Percentiles rank a stretch among this genome's conserved stretches.
Evolutionary conservation across 2,113 vertebrate genomes (phyloP).

Genomic region (Andinoacara biseriatus): DNA sequence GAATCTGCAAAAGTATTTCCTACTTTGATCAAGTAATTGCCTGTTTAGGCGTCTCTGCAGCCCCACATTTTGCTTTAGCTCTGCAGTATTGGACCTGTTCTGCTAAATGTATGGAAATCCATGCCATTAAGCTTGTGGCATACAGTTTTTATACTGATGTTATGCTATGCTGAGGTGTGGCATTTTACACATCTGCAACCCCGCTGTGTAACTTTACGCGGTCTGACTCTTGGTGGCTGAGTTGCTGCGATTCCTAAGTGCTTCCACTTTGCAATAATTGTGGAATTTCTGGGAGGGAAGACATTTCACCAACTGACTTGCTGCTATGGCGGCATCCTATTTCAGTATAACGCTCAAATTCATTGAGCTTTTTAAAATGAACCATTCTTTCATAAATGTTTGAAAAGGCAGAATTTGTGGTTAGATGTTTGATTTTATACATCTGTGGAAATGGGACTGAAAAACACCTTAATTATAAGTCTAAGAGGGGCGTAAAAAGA

Average conservation of each 20-base stretch:
- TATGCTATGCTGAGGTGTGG: background rate
- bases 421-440: background rate
- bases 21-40: background rate
- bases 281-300: background rate
- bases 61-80: too few relatives aligned
- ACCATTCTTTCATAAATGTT: background rate
- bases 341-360: too few relatives aligned
- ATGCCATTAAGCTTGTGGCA: background rate
- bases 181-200: background rate
- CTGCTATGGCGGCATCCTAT: too few relatives aligned
- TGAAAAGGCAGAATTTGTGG: background rate
- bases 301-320: background rate
- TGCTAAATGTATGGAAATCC: background rate
- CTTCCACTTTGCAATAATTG: background rate
- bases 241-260: background rate
- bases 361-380: background rate
- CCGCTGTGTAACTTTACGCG: background rate
- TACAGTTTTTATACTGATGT: background rate
- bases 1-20: background rate
- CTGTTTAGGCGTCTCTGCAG: too few relatives aligned
- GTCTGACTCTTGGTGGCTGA: background rate
- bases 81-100: too few relatives aligned
- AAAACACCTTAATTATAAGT: background rate
- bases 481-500: background rate
- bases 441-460: background rate